These are phyloP conservation scores for Epistrophella euchroma DNA, from an alignment of 2,888 invertebrate species.

Conservation along the genomic window DNA sequence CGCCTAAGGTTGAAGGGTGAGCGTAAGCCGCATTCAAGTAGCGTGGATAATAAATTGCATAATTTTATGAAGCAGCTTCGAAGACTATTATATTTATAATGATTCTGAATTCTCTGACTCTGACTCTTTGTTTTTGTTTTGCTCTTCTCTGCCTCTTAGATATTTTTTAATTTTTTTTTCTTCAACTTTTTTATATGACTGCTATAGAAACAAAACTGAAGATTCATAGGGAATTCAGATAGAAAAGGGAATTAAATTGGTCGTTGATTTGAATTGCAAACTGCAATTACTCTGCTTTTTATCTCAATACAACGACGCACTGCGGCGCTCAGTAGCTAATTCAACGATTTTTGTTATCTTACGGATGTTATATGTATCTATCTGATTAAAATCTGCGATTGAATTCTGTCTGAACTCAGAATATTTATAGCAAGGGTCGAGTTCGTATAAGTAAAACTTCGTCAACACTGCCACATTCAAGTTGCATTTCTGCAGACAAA, in stretches of 20 bases:
- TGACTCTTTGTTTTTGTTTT: slow-evolving; percentile 18
- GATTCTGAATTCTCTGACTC: slow-evolving; percentile 40
- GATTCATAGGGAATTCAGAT: neutral
- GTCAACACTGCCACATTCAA: too few relatives aligned
- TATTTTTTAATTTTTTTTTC: neutral
- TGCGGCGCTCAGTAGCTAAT: slow-evolving; percentile 49
- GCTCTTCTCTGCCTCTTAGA: slow-evolving; percentile 34
- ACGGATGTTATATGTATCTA: slow-evolving; percentile 47
- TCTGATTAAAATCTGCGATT: too few relatives aligned
- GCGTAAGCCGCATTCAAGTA: slow-evolving; percentile 53
- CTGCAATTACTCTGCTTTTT: slow-evolving; percentile 57
- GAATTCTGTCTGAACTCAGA: too few relatives aligned
- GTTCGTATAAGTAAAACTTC: too few relatives aligned
- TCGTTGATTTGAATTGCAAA: slow-evolving; percentile 53
- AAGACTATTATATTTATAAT: slow-evolving; percentile 30
- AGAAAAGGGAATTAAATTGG: slow-evolving; percentile 33
- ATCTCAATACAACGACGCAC: neutral
- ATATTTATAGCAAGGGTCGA: too few relatives aligned
- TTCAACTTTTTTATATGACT: neutral
- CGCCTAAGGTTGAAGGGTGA: slow-evolving; percentile 16
- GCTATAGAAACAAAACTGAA: neutral
- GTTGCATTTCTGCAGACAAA: too few relatives aligned
- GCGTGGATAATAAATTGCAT: slow-evolving; percentile 73
- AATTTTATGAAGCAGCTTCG: slow-evolving; percentile 47
- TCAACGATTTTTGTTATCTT: slow-evolving; percentile 62